Evolutionary conservation across 2,797 vertebrate genomes (phyloP).

Genomic region (Poecilia velifera): DNA sequence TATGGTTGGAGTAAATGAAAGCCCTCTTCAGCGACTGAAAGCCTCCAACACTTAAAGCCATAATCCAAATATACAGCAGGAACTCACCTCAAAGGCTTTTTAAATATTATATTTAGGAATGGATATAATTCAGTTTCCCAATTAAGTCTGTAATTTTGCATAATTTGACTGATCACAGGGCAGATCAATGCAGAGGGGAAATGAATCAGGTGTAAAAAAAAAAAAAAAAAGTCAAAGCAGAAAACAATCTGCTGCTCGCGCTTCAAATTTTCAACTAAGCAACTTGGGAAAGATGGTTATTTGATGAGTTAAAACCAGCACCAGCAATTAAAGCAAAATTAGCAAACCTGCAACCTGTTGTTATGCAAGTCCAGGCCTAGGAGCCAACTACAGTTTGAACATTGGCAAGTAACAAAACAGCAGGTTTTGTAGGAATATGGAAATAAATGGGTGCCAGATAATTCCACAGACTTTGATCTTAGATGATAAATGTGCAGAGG

Average conservation of each 20-base stretch:
- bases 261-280: constrained; percentile 30
- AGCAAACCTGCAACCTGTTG: constrained; percentile 32
- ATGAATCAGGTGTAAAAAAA: constrained; percentile 31
- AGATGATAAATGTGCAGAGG: constrained; percentile 9
- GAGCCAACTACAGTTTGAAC: background rate
- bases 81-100: constrained; percentile 67
- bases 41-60: constrained; percentile 59
- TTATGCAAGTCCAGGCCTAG: constrained; percentile 31
- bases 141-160: constrained; percentile 66
- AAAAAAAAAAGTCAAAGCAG: constrained; percentile 22
- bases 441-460: background rate
- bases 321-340: constrained; percentile 25
- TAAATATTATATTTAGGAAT: constrained; percentile 69
- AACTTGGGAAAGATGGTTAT: constrained; percentile 45
- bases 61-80: constrained; percentile 45
- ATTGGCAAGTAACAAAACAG: background rate
- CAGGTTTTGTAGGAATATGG: background rate
- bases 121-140: constrained; percentile 70
- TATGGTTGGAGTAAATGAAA: constrained; percentile 68
- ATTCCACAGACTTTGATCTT: background rate
- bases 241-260: constrained; percentile 42
- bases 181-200: constrained; percentile 31
- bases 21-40: constrained; percentile 66
- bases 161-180: constrained; percentile 59
- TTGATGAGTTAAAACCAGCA: constrained; percentile 34